Evolutionary conservation across 2,113 vertebrate species (phyloP).

Genomic region (Clarias batrachus): DNA sequence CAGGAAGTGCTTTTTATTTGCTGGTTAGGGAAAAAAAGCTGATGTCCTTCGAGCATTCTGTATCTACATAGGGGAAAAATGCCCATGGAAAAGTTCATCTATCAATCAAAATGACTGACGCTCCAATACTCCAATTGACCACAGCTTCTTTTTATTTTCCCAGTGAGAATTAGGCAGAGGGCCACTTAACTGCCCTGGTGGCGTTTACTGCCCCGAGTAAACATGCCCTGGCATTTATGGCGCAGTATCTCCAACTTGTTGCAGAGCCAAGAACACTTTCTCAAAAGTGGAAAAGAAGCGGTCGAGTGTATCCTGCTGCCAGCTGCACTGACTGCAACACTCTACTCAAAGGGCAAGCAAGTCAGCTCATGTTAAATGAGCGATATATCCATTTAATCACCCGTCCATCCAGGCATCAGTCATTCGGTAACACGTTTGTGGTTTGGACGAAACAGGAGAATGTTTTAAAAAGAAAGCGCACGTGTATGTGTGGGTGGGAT

Average conservation of each 20-base stretch:
- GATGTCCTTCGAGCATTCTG: slow-evolving; percentile 15
- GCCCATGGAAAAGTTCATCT: slow-evolving; percentile 9
- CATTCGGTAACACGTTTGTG: slow-evolving; percentile 45
- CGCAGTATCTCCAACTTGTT: slow-evolving; percentile 43
- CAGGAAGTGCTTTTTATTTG: neutral
- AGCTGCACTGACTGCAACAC: slow-evolving; percentile 38
- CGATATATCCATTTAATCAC: slow-evolving; percentile 49
- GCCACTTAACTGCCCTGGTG: slow-evolving; percentile 51
- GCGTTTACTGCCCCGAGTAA: slow-evolving; percentile 56
- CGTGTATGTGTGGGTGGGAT: too few species aligned
- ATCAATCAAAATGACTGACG: slow-evolving; percentile 50
- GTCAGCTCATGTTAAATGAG: slow-evolving; percentile 39
- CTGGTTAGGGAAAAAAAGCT: neutral
- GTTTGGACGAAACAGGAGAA: slow-evolving; percentile 46
- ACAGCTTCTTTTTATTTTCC: slow-evolving; percentile 39
- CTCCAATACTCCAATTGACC: slow-evolving; percentile 40
- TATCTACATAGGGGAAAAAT: neutral
- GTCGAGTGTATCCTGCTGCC: slow-evolving; percentile 17
- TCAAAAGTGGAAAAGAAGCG: slow-evolving; percentile 31
- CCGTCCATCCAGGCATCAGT: slow-evolving; percentile 54
- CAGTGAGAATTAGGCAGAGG: slow-evolving; percentile 43
- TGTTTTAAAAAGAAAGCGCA: slow-evolving; percentile 14
- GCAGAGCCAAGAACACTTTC: slow-evolving; percentile 49
- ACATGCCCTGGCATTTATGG: slow-evolving; percentile 55
- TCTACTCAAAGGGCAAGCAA: slow-evolving; percentile 31